These are phyloP conservation scores for Macaria liturata DNA, from an alignment of 2,888 invertebrate species.

Conservation along the genomic window DNA sequence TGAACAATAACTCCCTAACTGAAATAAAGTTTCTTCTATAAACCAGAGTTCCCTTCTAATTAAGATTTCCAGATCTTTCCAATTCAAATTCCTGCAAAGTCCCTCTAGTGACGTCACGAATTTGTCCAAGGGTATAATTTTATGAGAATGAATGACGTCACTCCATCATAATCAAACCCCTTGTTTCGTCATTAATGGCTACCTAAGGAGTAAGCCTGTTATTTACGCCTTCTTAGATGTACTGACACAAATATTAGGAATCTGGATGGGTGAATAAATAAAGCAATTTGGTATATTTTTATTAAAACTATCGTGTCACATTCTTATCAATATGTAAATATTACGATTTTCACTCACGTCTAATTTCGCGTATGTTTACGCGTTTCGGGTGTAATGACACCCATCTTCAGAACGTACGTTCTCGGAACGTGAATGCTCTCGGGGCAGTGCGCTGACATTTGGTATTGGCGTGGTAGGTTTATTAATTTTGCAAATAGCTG, in stretches of 20 bases:
- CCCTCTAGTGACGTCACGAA: constrained; percentile 19
- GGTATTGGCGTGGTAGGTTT: too few species aligned
- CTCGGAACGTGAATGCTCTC: too few species aligned
- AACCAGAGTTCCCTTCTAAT: constrained; percentile 8
- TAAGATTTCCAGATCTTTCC: constrained; percentile 5
- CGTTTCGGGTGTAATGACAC: too few species aligned
- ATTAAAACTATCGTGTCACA: too few species aligned
- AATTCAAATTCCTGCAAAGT: constrained; percentile 7
- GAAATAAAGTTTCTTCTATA: neutral
- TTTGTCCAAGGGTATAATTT: constrained; percentile 30
- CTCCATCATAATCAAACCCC: constrained; percentile 35
- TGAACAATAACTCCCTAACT: neutral
- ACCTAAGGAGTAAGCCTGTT: constrained; percentile 32
- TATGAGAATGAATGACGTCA: constrained; percentile 36
- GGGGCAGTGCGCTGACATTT: too few species aligned
- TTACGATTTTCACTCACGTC: too few species aligned
- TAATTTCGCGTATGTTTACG: too few species aligned
- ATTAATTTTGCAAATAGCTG: too few species aligned
- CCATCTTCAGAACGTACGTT: too few species aligned
- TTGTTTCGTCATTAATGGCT: constrained; percentile 35
- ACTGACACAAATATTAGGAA: constrained; percentile 5
- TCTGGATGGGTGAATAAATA: constrained; percentile 1
- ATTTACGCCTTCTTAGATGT: constrained; percentile 28
- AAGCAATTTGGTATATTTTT: too few species aligned
- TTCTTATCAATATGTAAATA: too few species aligned